A percentile compares a stretch with the other conserved stretches of the same genome.
These are phyloP conservation scores for Phrynocephalus vlangalii DNA, from an alignment of 2,797 vertebrate species.

Conservation along the genomic window DNA sequence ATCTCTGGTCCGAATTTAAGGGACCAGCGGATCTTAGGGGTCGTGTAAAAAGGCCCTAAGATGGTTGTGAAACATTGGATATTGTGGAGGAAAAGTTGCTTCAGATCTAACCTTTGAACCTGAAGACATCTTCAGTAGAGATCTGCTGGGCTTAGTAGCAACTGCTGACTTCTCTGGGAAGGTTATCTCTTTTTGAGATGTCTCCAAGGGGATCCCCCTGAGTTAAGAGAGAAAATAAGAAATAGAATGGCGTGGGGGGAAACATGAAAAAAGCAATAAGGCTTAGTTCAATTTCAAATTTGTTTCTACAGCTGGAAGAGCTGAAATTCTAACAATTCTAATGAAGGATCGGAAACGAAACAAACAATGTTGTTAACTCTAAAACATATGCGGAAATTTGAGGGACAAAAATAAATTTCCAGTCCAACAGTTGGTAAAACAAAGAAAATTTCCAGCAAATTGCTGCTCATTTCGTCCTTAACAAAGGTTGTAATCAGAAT, in stretches of 20 bases:
- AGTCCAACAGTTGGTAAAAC: too few relatives aligned
- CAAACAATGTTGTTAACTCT: neutral
- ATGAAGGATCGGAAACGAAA: neutral
- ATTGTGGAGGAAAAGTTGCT: neutral
- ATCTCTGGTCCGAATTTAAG: too few relatives aligned
- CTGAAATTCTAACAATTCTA: neutral
- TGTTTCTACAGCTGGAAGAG: neutral
- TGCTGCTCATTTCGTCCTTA: neutral
- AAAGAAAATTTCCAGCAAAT: neutral
- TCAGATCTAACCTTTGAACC: constrained; percentile 77
- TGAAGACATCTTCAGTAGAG: constrained; percentile 27
- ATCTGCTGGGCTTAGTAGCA: constrained; percentile 29
- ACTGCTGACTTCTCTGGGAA: constrained; percentile 53
- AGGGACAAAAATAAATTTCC: neutral
- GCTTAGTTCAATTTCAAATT: fast-evolving
- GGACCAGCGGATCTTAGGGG: too few relatives aligned
- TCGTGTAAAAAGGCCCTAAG: too few relatives aligned
- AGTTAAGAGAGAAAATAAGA: constrained; percentile 32
- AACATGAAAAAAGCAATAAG: neutral
- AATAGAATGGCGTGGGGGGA: neutral
- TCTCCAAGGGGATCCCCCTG: constrained; percentile 68
- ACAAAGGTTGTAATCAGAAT: neutral
- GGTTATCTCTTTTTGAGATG: constrained; percentile 68
- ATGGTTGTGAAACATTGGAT: neutral
- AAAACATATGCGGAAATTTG: neutral